Percentiles rank a stretch among this genome's conserved stretches.
Conservation (phyloP, 2,797 vertebrate species). For the Brachymystax lenok region DNA sequence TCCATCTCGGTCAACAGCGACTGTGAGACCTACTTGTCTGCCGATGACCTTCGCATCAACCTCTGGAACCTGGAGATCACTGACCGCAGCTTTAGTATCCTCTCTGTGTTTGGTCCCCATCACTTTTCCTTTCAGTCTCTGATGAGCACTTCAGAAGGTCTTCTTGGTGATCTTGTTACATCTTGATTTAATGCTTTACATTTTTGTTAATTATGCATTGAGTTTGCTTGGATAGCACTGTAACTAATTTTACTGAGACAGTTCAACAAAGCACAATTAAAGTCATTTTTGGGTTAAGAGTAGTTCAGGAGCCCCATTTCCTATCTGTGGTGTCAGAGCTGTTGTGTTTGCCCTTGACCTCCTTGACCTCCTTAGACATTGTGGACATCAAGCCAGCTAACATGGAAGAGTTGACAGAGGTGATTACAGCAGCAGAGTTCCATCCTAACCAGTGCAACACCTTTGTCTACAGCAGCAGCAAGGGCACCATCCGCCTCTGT, state of each 20-base stretch:
- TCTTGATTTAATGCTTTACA: not conserved
- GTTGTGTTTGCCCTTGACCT: conserved; percentile 59
- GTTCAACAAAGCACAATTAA: not conserved
- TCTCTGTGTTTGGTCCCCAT: conserved; percentile 26
- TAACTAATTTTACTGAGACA: not conserved
- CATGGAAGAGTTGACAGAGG: conserved; percentile 97
- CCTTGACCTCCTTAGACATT: conserved; percentile 81
- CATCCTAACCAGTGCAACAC: conserved; percentile 96
- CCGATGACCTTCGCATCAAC: conserved; percentile 94
- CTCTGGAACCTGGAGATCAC: conserved; percentile 98
- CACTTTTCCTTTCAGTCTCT: not conserved
- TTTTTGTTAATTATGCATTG: not conserved
- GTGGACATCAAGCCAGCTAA: conserved; percentile 97
- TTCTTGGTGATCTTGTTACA: not conserved
- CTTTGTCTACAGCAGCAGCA: conserved; percentile 97
- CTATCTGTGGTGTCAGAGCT: not conserved
- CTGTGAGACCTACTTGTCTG: conserved; percentile 93
- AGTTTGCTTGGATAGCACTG: not conserved
- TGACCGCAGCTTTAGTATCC: conserved; percentile 98
- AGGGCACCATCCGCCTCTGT: conserved; percentile 91
- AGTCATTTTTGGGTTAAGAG: not conserved
- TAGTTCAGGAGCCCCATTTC: not conserved
- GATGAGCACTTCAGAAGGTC: not conserved
- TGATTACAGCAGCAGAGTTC: conserved; percentile 96
- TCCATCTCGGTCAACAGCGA: conserved; percentile 99